Conservation (phyloP, 1,140 invertebrate species). For the Zaprionus davidi region DNA sequence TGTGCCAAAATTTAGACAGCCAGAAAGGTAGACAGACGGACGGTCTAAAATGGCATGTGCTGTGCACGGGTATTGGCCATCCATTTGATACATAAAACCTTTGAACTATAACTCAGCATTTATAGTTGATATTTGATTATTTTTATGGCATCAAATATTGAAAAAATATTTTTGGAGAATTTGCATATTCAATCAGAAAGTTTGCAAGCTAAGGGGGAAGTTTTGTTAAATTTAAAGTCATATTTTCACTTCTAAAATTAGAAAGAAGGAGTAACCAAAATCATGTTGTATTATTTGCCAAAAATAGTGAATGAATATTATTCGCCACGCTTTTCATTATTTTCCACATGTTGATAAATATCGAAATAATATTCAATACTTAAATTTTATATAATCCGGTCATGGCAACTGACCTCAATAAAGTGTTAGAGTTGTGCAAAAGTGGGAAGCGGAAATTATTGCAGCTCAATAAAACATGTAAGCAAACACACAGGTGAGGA, state of each 20-base stretch:
- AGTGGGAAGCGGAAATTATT: conserved; percentile 59
- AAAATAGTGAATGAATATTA: not conserved
- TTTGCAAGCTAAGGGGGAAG: conserved; percentile 15
- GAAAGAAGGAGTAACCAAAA: not conserved
- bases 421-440: conserved; percentile 46
- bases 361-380: conserved; percentile 13
- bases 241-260: not conserved
- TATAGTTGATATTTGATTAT: conserved; percentile 70
- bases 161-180: conserved; percentile 57
- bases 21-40: conserved; percentile 12
- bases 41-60: conserved; percentile 36
- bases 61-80: conserved; percentile 23
- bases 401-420: conserved; percentile 53
- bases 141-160: conserved; percentile 65
- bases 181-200: conserved; percentile 53
- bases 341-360: not conserved
- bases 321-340: not conserved
- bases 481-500: conserved; percentile 31
- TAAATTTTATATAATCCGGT: conserved; percentile 33
- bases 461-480: conserved; percentile 63
- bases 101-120: conserved; percentile 73
- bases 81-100: conserved; percentile 70
- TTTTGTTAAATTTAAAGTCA: conserved; percentile 2
- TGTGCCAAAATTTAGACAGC: conserved; percentile 23
- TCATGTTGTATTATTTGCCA: not conserved